Percentiles rank a stretch among this genome's conserved stretches.
These are phyloP conservation scores for Tethea ocularis DNA, from an alignment of 2,888 invertebrate genomes.

Conservation along the genomic window DNA sequence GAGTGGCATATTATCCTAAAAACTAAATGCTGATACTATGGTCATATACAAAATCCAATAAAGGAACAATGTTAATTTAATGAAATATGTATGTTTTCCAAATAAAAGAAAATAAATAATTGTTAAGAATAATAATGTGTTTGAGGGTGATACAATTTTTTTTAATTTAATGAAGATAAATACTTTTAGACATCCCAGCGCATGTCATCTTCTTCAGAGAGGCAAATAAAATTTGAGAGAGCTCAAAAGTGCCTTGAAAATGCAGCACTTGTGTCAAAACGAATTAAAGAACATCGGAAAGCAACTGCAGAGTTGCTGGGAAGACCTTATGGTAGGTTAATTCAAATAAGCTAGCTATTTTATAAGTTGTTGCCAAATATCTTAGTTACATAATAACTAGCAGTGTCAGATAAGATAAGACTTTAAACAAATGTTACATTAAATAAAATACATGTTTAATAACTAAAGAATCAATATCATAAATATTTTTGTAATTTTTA, in stretches of 20 bases:
- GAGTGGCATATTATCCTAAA: too few relatives aligned
- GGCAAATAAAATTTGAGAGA: constrained; percentile 74
- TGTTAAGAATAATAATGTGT: too few relatives aligned
- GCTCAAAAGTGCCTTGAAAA: constrained; percentile 79
- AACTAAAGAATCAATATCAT: too few relatives aligned
- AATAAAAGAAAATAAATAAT: too few relatives aligned
- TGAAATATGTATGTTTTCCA: too few relatives aligned
- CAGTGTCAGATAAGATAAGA: neutral
- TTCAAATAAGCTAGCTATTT: neutral
- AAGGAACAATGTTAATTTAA: too few relatives aligned
- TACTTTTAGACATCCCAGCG: constrained; percentile 51
- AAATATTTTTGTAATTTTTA: too few relatives aligned
- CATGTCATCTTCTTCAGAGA: constrained; percentile 65
- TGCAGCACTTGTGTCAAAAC: constrained; percentile 78
- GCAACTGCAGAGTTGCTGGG: constrained; percentile 78
- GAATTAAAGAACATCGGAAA: constrained; percentile 77
- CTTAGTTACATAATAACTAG: neutral
- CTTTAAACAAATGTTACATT: neutral
- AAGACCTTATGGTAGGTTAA: constrained; percentile 67
- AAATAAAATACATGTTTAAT: too few relatives aligned
- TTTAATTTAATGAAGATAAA: neutral
- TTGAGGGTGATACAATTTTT: neutral
- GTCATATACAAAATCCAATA: too few relatives aligned
- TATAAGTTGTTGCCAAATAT: neutral
- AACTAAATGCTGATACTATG: too few relatives aligned